A percentile compares a stretch with the other conserved stretches of the same genome.
These are phyloP conservation scores for Rhopilema esculentum DNA, from an alignment of 30 jellyfish, hydroid and myxozoan species.

Conservation along the genomic window DNA sequence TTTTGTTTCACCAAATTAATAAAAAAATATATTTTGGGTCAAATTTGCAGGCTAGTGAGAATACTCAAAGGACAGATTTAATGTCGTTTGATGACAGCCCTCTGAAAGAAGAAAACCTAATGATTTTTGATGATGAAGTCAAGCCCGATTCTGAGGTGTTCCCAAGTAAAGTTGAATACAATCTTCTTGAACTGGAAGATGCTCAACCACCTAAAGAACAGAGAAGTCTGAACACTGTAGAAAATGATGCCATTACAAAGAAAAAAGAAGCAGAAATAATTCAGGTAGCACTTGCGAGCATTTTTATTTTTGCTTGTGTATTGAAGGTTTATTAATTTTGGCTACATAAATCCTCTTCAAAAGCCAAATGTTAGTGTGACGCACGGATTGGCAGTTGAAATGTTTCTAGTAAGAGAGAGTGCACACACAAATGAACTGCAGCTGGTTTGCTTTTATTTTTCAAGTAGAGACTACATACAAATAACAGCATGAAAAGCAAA, in stretches of 20 bases:
- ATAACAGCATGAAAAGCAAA: no score
- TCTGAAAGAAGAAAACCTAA: slow-evolving; percentile 3
- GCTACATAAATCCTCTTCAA: no score
- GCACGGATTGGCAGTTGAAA: no score
- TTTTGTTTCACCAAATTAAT: no score
- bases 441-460: no score
- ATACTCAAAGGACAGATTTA: slow-evolving; percentile 6
- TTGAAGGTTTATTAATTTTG: neutral
- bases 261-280: slow-evolving; percentile 12
- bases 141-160: neutral
- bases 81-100: slow-evolving; percentile 41
- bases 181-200: slow-evolving; percentile 16
- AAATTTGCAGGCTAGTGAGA: neutral
- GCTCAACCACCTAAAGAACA: neutral
- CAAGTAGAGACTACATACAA: no score
- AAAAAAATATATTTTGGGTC: no score
- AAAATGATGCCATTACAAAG: neutral
- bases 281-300: neutral
- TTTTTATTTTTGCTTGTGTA: neutral
- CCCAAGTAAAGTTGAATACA: slow-evolving; percentile 5
- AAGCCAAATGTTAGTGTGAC: no score
- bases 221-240: neutral
- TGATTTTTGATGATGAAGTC: slow-evolving; percentile 23
- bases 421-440: no score
- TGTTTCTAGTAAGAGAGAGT: no score